Conservation (phyloP, 2,113 vertebrate genomes). For the Poeciliopsis retropinna region DNA sequence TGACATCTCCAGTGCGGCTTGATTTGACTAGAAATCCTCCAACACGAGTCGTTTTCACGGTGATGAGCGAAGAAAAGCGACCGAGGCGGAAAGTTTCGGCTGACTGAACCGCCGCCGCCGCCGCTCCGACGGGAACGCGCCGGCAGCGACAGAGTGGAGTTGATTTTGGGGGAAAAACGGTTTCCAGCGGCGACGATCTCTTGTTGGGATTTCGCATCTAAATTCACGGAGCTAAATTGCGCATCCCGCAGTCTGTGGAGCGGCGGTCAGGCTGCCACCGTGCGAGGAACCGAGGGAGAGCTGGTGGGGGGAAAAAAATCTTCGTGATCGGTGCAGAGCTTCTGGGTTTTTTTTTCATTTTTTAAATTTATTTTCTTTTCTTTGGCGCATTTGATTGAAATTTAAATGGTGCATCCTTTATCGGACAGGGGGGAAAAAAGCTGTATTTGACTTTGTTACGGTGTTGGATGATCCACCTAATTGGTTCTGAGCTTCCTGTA, state of each 20-base stretch:
- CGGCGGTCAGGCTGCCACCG: conserved; percentile 63
- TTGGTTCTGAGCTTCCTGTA: neutral
- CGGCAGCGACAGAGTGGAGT: neutral
- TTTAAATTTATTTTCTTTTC: no score
- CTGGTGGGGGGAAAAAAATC: conserved; percentile 12
- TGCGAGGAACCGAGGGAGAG: conserved; percentile 54
- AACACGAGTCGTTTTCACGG: neutral
- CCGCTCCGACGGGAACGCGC: neutral
- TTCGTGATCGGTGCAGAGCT: conserved; percentile 17
- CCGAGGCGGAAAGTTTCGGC: conserved; percentile 66
- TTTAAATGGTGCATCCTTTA: neutral
- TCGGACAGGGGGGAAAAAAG: no score
- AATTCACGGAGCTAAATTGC: neutral
- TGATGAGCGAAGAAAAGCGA: conserved; percentile 24
- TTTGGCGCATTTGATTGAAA: neutral
- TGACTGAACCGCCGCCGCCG: conserved; percentile 9
- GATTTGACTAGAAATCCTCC: neutral
- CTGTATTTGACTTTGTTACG: neutral
- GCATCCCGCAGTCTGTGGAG: conserved; percentile 16
- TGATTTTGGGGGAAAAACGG: neutral
- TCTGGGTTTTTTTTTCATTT: neutral
- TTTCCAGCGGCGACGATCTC: neutral
- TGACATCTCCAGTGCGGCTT: neutral
- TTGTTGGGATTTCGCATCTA: neutral
- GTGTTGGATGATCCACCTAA: neutral